Base-by-base conservation (phyloP, 2,888 invertebrate species). In the Pterostichus madidus region DNA sequence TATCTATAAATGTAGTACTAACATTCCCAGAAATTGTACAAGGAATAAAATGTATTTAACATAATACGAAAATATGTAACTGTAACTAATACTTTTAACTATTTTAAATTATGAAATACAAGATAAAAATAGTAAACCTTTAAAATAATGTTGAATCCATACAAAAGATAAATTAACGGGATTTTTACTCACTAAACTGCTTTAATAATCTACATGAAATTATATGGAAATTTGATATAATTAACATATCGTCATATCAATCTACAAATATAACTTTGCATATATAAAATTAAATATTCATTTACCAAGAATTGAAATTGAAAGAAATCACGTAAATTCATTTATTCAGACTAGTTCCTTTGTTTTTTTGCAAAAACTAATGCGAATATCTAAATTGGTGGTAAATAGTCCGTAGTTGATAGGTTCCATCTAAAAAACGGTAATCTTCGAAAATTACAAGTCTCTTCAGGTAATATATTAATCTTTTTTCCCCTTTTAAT, bases 241-340 rank as follows among this genome's bases (percentile, higher is more conserved):
- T 59, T 59, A 17, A 11, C 59, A 59, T 59, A 59, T 59, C 59
- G 11, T 7, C 24, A 11, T 24, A 59, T 59, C 59, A 59, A 31
- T 59, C 59, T 59, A 59, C 59, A 59, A 59, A 59, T 59, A 24
- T 59, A 59, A 59, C 24, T 59, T 59, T 59, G 59, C 59, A 59
- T 59, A 59, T 11, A 24, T 59, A 31, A 59, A 7, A 59, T 11
- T 59, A 24, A 59, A 59, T 15, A 53, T 24, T 56, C 56, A 24
- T 15, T 56, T 56, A 56, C 10, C 24, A 56, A 56, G 56, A 53
- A 53, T 53, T n/a, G 24, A 56, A 56, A 56, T 56, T 56, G 56
- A 56, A 56, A 56, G 15, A 59, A 24, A 59, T 24, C 59, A 59
- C 59, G 59, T 24, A 24, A 59, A 59, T 31, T 10, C 59, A 59